phyloP scores from a whole-genome alignment of 2,888 invertebrate genomes.

The Yponomeuta plumbellus region DNA sequence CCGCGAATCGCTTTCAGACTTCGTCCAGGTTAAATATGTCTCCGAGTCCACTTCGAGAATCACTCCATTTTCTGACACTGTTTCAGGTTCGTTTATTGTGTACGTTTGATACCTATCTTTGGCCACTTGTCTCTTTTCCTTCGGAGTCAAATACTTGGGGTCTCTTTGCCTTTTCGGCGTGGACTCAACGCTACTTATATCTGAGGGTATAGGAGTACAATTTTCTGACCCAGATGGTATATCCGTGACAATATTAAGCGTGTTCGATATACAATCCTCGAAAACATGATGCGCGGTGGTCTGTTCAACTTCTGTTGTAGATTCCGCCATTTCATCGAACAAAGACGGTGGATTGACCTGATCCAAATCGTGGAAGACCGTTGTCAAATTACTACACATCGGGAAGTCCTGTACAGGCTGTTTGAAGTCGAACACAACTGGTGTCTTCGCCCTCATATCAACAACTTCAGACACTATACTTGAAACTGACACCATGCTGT shows the following conservation, averaged over 20 bases:
- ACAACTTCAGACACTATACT: slow-evolving; percentile 88
- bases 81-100: slow-evolving; percentile 79
- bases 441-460: slow-evolving; percentile 67
- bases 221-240: slow-evolving; percentile 74
- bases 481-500: slow-evolving; percentile 89
- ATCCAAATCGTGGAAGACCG: slow-evolving; percentile 78
- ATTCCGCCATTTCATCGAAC: slow-evolving; percentile 83
- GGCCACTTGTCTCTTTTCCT: slow-evolving; percentile 83
- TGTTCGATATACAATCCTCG: slow-evolving; percentile 73
- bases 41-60: slow-evolving; percentile 40
- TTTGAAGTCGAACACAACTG: slow-evolving; percentile 76
- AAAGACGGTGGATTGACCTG: slow-evolving; percentile 83
- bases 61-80: slow-evolving; percentile 44
- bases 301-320: slow-evolving; percentile 68
- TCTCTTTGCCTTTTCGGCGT: slow-evolving; percentile 81
- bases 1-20: slow-evolving; percentile 55
- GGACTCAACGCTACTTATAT: slow-evolving; percentile 84
- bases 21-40: slow-evolving; percentile 60
- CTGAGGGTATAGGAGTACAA: slow-evolving; percentile 81
- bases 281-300: slow-evolving; percentile 76
- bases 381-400: slow-evolving; percentile 53
- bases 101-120: slow-evolving; percentile 91
- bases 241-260: slow-evolving; percentile 75
- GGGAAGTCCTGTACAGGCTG: slow-evolving; percentile 74
- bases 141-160: slow-evolving; percentile 80